Evolutionary conservation across 2,888 invertebrate genomes (phyloP).

Genomic region (Agriopis marginaria): DNA sequence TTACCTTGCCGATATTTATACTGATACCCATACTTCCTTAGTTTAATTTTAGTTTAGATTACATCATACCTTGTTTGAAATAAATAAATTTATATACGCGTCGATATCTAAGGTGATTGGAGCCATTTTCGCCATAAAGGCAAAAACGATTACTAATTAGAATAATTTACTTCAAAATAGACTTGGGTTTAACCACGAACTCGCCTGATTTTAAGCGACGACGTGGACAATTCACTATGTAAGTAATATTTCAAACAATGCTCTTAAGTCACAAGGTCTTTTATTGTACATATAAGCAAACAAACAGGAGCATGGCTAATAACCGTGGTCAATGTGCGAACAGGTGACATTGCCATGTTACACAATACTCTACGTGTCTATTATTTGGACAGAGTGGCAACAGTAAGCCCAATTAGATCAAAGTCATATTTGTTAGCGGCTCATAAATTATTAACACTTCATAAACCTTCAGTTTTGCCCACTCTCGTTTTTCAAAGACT

Average conservation of each 20-base stretch:
- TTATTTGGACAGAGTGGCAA: slow-evolving; percentile 18
- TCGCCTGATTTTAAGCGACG: too few species aligned
- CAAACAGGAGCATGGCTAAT: slow-evolving; percentile 30
- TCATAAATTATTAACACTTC: slow-evolving; percentile 21
- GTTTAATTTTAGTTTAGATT: too few species aligned
- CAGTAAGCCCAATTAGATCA: slow-evolving; percentile 46
- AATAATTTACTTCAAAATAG: too few species aligned
- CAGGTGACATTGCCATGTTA: slow-evolving; percentile 49
- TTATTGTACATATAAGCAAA: slow-evolving; percentile 3
- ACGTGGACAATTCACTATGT: too few species aligned
- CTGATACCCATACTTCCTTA: too few species aligned
- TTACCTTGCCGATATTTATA: too few species aligned
- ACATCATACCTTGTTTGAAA: too few species aligned
- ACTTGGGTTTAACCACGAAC: too few species aligned
- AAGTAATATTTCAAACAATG: neutral
- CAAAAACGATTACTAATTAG: too few species aligned
- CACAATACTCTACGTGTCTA: slow-evolving; percentile 42
- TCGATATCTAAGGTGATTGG: too few species aligned
- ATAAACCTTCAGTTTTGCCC: slow-evolving; percentile 54
- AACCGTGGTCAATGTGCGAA: slow-evolving; percentile 39
- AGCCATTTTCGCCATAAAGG: too few species aligned
- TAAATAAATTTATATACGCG: too few species aligned
- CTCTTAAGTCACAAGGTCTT: slow-evolving; percentile 2
- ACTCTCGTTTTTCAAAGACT: slow-evolving; percentile 10
- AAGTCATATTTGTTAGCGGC: slow-evolving; percentile 65